Conservation (phyloP, 2,797 vertebrate genomes). For the Acanthurus leucopareius region DNA sequence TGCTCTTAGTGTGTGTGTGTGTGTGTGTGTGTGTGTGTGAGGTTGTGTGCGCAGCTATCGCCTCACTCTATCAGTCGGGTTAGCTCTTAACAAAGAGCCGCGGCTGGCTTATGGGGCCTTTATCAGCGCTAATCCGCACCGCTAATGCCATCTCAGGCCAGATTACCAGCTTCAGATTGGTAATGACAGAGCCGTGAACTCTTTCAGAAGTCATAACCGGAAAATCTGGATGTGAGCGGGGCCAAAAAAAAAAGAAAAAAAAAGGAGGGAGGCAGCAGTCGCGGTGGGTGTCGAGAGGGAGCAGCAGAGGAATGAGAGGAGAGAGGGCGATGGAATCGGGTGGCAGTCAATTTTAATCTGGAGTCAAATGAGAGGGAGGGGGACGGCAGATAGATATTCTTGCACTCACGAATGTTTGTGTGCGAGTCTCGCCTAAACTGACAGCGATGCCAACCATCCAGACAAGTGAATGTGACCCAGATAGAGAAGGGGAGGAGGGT, state of each 20-base stretch:
- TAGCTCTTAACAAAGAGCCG: slow-evolving; percentile 84
- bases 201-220: slow-evolving; percentile 82
- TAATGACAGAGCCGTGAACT: slow-evolving; percentile 85
- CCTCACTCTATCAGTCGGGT: slow-evolving; percentile 67
- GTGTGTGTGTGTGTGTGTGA: slow-evolving; percentile 36
- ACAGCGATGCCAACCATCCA: slow-evolving; percentile 68
- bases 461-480: slow-evolving; percentile 78
- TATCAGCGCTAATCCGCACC: slow-evolving; percentile 85
- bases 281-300: slow-evolving; percentile 10
- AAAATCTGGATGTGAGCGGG: slow-evolving; percentile 76
- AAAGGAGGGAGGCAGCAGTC: not conserved
- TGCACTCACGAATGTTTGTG: slow-evolving; percentile 36
- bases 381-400: slow-evolving; percentile 47
- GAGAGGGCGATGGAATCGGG: slow-evolving; percentile 59
- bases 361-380: slow-evolving; percentile 58
- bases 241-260: slow-evolving; percentile 36
- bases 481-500: slow-evolving; percentile 58
- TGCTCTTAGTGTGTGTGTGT: slow-evolving; percentile 44
- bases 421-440: slow-evolving; percentile 59
- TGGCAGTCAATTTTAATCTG: slow-evolving; percentile 79
- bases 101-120: slow-evolving; percentile 84
- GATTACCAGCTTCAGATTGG: slow-evolving; percentile 86
- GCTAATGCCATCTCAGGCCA: slow-evolving; percentile 87
- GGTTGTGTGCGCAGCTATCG: slow-evolving; percentile 59
- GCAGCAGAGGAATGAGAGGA: slow-evolving; percentile 35